These are phyloP conservation scores for Tenualosa ilisha DNA, from an alignment of 2,797 vertebrate genomes.

Conservation along the genomic window DNA sequence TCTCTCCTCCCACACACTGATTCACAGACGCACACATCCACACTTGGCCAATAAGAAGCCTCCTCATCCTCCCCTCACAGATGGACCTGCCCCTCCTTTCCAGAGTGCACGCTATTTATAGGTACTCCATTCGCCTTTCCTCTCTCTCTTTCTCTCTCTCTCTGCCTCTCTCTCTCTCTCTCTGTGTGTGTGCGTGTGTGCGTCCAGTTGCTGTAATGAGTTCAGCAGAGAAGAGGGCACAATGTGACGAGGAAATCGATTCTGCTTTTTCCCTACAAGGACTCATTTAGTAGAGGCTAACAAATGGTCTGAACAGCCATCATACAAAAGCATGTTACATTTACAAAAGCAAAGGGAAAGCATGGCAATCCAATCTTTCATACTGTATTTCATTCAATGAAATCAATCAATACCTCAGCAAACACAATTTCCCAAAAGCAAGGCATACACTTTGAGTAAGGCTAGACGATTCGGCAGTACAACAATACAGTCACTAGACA, in stretches of 20 bases:
- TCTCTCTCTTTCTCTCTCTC: not conserved
- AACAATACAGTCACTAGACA: not conserved
- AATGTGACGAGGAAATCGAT: slow-evolving; percentile 47
- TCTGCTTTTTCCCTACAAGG: slow-evolving; percentile 37
- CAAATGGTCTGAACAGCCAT: not conserved
- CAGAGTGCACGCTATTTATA: slow-evolving; percentile 69
- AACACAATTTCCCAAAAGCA: not conserved
- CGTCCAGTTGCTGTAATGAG: slow-evolving; percentile 60
- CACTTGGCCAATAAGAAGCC: slow-evolving; percentile 39
- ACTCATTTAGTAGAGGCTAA: slow-evolving; percentile 4
- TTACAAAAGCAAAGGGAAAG: not conserved
- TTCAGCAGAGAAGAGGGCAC: slow-evolving; percentile 51
- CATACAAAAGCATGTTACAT: not conserved
- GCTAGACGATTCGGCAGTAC: not conserved
- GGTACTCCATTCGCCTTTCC: slow-evolving; percentile 44
- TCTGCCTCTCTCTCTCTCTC: not conserved
- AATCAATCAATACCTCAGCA: not conserved
- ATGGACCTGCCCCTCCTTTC: slow-evolving; percentile 42
- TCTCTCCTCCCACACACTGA: slow-evolving; percentile 33
- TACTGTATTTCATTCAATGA: not conserved
- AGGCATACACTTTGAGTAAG: not conserved
- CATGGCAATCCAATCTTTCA: not conserved
- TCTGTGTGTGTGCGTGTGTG: not conserved
- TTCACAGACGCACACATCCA: slow-evolving; percentile 37
- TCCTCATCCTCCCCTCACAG: slow-evolving; percentile 37